phyloP scores from a whole-genome alignment of 2,113 vertebrate species.

The Nestor notabilis region DNA sequence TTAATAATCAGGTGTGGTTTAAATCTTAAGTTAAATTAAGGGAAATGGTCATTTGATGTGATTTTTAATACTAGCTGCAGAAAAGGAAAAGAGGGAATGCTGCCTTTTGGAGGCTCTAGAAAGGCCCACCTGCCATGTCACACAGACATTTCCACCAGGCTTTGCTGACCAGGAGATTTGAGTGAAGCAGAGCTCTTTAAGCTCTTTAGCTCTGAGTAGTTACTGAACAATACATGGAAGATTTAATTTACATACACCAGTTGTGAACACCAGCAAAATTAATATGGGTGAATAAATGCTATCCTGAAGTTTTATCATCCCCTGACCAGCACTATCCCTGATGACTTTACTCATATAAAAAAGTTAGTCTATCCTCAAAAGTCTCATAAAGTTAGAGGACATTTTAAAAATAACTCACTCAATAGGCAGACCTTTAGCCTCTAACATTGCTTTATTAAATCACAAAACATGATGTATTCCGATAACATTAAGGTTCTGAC shows the following conservation, averaged over 20 bases:
- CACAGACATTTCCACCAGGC: not conserved
- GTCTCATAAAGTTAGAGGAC: not conserved
- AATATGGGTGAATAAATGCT: not conserved
- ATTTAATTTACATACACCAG: not conserved
- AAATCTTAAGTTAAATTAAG: not conserved
- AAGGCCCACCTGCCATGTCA: not conserved
- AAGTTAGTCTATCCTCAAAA: not conserved
- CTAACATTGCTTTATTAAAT: constrained; percentile 55
- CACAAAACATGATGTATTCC: constrained; percentile 52
- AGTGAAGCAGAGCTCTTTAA: not conserved
- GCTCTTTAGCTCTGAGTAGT: not conserved
- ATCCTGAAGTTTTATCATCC: not conserved
- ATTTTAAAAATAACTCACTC: constrained; percentile 52
- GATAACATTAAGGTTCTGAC: constrained; percentile 59
- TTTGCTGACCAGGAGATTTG: not conserved
- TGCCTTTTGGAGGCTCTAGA: not conserved
- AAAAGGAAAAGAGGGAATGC: not conserved
- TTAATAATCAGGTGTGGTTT: not conserved
- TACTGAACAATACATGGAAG: not conserved
- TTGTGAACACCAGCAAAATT: not conserved
- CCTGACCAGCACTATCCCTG: not conserved
- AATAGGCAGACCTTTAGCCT: constrained; percentile 46
- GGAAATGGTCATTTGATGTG: not conserved
- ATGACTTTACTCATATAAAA: constrained; percentile 4
- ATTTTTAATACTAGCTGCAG: not conserved